Percentiles rank a stretch among this genome's conserved stretches.
Evolutionary conservation across 2,113 vertebrate species (phyloP).

Genomic region (Cottus gobio): DNA sequence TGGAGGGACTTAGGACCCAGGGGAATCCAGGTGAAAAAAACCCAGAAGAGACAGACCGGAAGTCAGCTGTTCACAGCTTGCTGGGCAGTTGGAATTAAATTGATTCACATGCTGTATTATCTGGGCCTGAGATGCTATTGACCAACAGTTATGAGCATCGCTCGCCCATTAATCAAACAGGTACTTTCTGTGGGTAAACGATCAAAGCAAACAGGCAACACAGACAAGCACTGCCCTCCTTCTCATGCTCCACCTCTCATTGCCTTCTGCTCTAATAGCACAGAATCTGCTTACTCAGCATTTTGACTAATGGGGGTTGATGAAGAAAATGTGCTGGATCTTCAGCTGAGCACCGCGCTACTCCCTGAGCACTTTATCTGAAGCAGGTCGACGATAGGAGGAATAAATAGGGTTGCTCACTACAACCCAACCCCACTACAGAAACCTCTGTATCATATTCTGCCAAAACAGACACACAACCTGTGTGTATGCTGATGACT

Average conservation of each 20-base stretch:
- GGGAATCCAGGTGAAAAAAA: too few relatives aligned
- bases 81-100: slow-evolving; percentile 32
- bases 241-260: slow-evolving; percentile 18
- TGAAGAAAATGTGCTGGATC: slow-evolving; percentile 36
- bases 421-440: slow-evolving; percentile 7
- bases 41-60: too few relatives aligned
- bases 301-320: slow-evolving; percentile 55
- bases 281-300: slow-evolving; percentile 38
- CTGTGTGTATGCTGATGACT: background rate
- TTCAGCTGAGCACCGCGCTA: background rate
- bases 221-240: slow-evolving; percentile 8
- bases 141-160: slow-evolving; percentile 34
- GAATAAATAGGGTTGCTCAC: slow-evolving; percentile 24
- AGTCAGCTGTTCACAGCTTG: too few relatives aligned
- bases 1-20: too few relatives aligned
- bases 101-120: slow-evolving; percentile 46
- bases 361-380: slow-evolving; percentile 37
- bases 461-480: background rate
- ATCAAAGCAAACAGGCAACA: slow-evolving; percentile 52
- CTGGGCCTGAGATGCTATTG: slow-evolving; percentile 43
- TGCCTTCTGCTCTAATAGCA: slow-evolving; percentile 10
- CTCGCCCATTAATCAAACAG: slow-evolving; percentile 48
- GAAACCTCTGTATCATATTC: slow-evolving; percentile 9
- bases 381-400: slow-evolving; percentile 29
- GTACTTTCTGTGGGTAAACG: slow-evolving; percentile 42